Conservation (phyloP, 2,888 invertebrate genomes). For the Metalampra italica region DNA sequence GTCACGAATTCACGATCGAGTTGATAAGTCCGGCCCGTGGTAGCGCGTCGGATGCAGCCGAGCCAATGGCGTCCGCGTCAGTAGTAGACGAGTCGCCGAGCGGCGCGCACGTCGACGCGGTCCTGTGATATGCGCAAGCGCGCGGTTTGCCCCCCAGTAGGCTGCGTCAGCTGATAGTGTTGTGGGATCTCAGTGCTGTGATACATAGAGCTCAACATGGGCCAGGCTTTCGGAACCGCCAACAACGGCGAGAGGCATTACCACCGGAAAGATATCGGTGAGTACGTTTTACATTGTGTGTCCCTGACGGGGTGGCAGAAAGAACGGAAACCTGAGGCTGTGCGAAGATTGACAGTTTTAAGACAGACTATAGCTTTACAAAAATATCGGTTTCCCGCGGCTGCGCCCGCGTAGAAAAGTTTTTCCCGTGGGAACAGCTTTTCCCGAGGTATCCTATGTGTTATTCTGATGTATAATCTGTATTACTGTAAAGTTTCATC, state of each 20-base stretch:
- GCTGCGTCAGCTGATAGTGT: conserved; percentile 51
- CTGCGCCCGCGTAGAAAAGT: no score
- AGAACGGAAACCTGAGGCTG: not conserved
- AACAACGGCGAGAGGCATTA: conserved; percentile 64
- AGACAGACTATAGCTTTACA: no score
- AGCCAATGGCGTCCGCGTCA: conserved; percentile 6
- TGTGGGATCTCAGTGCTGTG: conserved; percentile 51
- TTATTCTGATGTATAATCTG: no score
- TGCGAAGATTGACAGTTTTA: no score
- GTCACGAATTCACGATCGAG: not conserved
- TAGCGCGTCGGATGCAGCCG: not conserved
- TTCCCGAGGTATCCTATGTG: no score
- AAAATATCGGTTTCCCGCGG: no score
- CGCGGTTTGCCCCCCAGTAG: conserved; percentile 16
- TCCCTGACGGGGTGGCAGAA: no score
- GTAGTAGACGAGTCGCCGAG: conserved; percentile 37
- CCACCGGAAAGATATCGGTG: conserved; percentile 71
- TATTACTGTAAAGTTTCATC: no score
- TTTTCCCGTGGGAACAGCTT: no score
- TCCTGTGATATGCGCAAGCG: conserved; percentile 47
- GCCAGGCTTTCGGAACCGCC: conserved; percentile 71
- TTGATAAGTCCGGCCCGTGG: not conserved
- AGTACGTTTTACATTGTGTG: conserved; percentile 17
- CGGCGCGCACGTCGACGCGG: conserved; percentile 34
- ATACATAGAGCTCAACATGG: conserved; percentile 49